Base-by-base conservation (phyloP, 2,888 invertebrate species). In the Pammene aurita region DNA sequence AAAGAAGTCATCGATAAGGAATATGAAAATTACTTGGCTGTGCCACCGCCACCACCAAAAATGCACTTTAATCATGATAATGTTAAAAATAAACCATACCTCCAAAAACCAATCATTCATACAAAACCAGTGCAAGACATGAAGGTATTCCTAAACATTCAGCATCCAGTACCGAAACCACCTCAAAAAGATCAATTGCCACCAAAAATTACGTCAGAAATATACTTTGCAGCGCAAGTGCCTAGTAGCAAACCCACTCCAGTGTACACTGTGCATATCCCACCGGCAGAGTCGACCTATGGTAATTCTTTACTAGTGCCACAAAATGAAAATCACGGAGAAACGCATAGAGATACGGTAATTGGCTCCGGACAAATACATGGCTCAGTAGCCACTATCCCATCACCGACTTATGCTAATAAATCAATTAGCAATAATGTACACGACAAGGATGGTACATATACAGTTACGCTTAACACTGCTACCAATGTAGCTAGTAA, bases 191-290 rank as follows among this genome's bases (percentile, higher is more conserved):
- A 89, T 58, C 84, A 87, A 71, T 66, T 79, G 42, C 90, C 90
- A 14, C 89, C 90, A 5, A 93, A 92, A 81, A 87, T 93, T 13
- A 93, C 93, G 9, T 93, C 93, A 34, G 93, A 93, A 78, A 86
- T 93, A 68, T 93, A 93, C 73, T 93, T 88, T 72, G 93, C 93
- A 60, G 84, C 92, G 46, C 91, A 92, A 77, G 79, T 85, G 65
- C 86, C 89, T 58, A 86, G 83, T 66, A 86, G 79, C 68, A 85
- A 88, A 50, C 87, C 88, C 5, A 84, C 87, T 65, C 84, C 90
- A 44, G 88, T 89, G 0, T 92, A 90, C 73, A 92, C 89, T 13
- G 82, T 93, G 61, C 88, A 88, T 48, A 85, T 93, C 71, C 90
- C 90, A 58, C 82, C 84, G 41, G 73, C 79, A 38, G 76, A 80